Percentiles rank a stretch among this genome's conserved stretches.
Evolutionary conservation across 1,140 invertebrate species (phyloP).

Genomic region (Drosophila mojavensis): DNA sequence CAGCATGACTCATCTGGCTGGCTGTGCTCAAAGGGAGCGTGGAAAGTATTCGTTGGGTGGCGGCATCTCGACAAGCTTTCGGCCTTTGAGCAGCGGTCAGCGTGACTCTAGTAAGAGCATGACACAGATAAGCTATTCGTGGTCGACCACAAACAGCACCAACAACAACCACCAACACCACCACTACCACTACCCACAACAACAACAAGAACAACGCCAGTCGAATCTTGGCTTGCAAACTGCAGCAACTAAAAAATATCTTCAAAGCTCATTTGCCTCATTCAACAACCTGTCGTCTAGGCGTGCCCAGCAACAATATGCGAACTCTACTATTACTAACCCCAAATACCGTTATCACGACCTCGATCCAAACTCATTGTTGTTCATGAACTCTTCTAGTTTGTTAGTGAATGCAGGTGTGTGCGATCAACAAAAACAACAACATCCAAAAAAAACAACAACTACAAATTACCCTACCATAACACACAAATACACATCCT

Average conservation of each 20-base stretch:
- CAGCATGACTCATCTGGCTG: conserved; percentile 88
- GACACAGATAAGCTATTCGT: conserved; percentile 77
- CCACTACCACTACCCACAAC: conserved; percentile 49
- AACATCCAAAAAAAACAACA: conserved; percentile 34
- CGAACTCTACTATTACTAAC: conserved; percentile 79
- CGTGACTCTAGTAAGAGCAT: conserved; percentile 82
- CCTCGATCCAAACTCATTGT: conserved; percentile 84
- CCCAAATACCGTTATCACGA: conserved; percentile 74
- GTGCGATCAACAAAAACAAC: conserved; percentile 62
- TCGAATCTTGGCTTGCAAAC: conserved; percentile 83
- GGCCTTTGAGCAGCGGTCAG: conserved; percentile 72
- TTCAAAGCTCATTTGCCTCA: conserved; percentile 84
- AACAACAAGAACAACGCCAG: conserved; percentile 70
- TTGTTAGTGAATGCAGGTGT: conserved; percentile 84
- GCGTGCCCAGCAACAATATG: conserved; percentile 82
- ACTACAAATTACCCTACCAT: conserved; percentile 38
- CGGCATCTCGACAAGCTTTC: conserved; percentile 77
- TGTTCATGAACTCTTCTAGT: conserved; percentile 84
- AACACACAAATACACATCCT: conserved; percentile 7
- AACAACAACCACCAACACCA: conserved; percentile 44
- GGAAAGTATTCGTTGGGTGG: conserved; percentile 76
- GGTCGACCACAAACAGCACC: conserved; percentile 52
- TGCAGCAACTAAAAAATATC: conserved; percentile 83
- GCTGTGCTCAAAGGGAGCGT: conserved; percentile 53
- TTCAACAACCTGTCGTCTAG: conserved; percentile 68